Percentiles rank a stretch among this genome's conserved stretches.
These are phyloP conservation scores for Caenorhabditis afra DNA, from an alignment of 2,888 invertebrate genomes.

Conservation along the genomic window DNA sequence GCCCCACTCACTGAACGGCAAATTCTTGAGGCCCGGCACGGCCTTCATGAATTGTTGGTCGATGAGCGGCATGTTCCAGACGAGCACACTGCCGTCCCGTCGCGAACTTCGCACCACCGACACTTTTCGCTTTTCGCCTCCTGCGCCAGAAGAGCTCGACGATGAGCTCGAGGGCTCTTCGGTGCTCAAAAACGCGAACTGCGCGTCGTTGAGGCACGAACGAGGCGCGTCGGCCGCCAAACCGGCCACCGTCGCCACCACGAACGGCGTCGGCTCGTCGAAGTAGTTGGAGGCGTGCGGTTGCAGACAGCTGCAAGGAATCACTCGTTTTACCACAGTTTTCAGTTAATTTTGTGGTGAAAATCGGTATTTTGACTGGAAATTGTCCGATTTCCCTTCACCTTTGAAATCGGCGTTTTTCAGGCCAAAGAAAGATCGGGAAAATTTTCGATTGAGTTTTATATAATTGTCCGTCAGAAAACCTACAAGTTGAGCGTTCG, in stretches of 20 bases:
- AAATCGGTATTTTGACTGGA: too few species aligned
- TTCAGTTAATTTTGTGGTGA: too few species aligned
- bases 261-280: conserved; percentile 72
- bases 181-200: conserved; percentile 24
- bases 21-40: conserved; percentile 48
- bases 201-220: conserved; percentile 64
- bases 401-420: too few species aligned
- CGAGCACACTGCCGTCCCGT: conserved; percentile 60
- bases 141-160: not conserved
- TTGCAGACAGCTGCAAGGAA: too few species aligned
- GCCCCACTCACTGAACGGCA: conserved; percentile 59
- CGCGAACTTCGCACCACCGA: conserved; percentile 35
- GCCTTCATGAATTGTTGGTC: conserved; percentile 69
- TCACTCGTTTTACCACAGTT: too few species aligned
- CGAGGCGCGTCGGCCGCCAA: not conserved
- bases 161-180: not conserved
- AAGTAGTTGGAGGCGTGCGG: conserved; percentile 15
- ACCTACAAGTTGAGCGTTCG: too few species aligned
- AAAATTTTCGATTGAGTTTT: too few species aligned
- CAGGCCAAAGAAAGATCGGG: too few species aligned
- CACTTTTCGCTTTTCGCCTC: conserved; percentile 19
- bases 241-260: conserved; percentile 74
- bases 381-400: too few species aligned
- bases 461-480: too few species aligned
- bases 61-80: conserved; percentile 68